Base-by-base conservation (phyloP, 1,140 invertebrate species). In the Drosophila kikkawai region DNA sequence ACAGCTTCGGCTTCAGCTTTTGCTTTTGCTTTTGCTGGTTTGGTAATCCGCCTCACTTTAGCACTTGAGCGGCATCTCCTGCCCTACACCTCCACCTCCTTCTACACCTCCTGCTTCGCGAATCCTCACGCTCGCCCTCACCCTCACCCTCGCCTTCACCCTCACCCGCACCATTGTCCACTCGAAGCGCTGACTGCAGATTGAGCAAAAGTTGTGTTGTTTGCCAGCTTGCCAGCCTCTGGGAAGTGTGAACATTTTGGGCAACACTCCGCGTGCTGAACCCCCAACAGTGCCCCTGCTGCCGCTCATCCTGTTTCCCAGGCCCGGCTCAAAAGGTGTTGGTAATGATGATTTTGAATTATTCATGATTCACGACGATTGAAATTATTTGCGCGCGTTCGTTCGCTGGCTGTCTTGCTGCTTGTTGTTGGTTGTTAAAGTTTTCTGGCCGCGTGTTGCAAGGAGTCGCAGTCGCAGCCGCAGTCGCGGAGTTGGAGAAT, bases 291-390 rank as follows among this genome's bases (percentile, higher is more conserved):
- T 22, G 22, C 36, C 22, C 39, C 29, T 7, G 5, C 3, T 9
- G n/a, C 32, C 68, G 53, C 67, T 55, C 26, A 53, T 53, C 48
- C 67, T 55, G 71, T 26, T 65, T 65, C 53, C 75, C 64, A 83
- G 75, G 80, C 75, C 75, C 65, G 69, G 80, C 85, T 87, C 83
- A 80, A 88, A 88, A 88, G 85, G 85, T 88, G 85, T 88, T 90
- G 85, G 85, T 88, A 88, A 88, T 88, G 85, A 88, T 88, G 85
- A 88, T 88, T 88, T 88, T 88, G 85, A 88, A 88, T 88, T 88
- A 88, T 88, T 90, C 85, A 88, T 88, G 85, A 88, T 88, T 88
- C 85, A 88, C 85, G 84, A 88, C 84, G 85, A 88, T 88, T 88
- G 85, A 90, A 88, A 90, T 88, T 88, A 88, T 88, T 88, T 88